Evolutionary conservation across 2,797 vertebrate genomes (phyloP).

Genomic region (Cuculus canorus): DNA sequence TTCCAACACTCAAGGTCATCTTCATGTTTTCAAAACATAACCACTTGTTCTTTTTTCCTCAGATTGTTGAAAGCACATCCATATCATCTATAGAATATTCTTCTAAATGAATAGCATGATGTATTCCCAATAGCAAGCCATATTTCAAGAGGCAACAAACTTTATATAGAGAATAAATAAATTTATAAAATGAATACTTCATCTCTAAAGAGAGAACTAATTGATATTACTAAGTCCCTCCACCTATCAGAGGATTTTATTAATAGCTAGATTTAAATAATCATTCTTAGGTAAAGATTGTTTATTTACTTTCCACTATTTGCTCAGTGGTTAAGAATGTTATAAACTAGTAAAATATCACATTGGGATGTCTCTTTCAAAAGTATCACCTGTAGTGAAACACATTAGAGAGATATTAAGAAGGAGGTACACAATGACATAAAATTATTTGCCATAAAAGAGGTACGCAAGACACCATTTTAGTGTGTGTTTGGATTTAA

Average conservation of each 20-base stretch:
- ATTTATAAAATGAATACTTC: conserved; percentile 77
- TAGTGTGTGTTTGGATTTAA: neutral
- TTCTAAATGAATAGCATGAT: conserved; percentile 24
- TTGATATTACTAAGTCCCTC: conserved; percentile 69
- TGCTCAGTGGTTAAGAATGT: neutral
- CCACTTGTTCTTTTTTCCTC: conserved; percentile 26
- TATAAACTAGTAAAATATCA: neutral
- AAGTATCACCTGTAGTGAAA: neutral
- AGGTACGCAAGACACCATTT: neutral
- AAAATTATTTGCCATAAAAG: neutral
- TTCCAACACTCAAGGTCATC: conserved; percentile 63
- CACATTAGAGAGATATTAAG: neutral
- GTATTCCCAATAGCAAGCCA: conserved; percentile 23
- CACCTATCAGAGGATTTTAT: conserved; percentile 70
- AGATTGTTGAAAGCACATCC: conserved; percentile 14
- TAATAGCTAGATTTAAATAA: conserved; percentile 59
- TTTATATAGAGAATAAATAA: conserved; percentile 78
- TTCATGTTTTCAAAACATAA: conserved; percentile 62
- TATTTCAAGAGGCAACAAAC: conserved; percentile 66
- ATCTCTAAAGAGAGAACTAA: conserved; percentile 70
- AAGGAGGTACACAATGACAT: neutral
- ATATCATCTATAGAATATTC: neutral
- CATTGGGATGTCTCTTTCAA: neutral
- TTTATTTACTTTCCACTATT: conserved; percentile 11
- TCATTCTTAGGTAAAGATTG: conserved; percentile 35